Evolutionary conservation across 2,797 vertebrate genomes (phyloP).

Genomic region (Numenius phaeopus): DNA sequence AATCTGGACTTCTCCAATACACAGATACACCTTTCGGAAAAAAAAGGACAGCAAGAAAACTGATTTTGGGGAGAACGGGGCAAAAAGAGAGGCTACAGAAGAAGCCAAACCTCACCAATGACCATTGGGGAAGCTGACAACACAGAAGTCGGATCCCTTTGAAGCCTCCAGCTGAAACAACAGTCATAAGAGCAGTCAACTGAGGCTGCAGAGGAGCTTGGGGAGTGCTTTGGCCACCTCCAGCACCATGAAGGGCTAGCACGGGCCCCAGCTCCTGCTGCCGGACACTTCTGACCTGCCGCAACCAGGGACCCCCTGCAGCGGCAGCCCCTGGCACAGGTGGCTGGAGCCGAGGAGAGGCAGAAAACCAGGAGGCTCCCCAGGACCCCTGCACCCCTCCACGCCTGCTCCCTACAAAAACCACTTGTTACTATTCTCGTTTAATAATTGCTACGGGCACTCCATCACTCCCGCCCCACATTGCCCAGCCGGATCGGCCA

Average conservation of each 20-base stretch:
- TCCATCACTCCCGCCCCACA: neutral
- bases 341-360: fast-evolving
- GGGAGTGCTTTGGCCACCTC: neutral
- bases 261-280: fast-evolving
- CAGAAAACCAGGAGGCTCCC: neutral
- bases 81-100: neutral
- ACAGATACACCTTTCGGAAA: neutral
- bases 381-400: neutral
- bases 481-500: fast-evolving
- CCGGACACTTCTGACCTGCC: fast-evolving
- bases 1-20: neutral
- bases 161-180: neutral
- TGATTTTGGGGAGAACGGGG: neutral
- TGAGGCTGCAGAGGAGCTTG: neutral
- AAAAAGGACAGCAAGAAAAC: neutral
- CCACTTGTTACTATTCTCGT: neutral
- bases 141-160: neutral
- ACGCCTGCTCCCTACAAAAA: neutral
- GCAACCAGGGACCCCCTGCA: neutral
- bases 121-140: neutral
- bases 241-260: neutral
- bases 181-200: neutral
- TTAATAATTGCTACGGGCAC: neutral
- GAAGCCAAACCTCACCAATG: neutral
- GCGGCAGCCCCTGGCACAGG: neutral